Evolutionary conservation across 2,797 vertebrate species (phyloP).

Genomic region (Cheirogaleus major): DNA sequence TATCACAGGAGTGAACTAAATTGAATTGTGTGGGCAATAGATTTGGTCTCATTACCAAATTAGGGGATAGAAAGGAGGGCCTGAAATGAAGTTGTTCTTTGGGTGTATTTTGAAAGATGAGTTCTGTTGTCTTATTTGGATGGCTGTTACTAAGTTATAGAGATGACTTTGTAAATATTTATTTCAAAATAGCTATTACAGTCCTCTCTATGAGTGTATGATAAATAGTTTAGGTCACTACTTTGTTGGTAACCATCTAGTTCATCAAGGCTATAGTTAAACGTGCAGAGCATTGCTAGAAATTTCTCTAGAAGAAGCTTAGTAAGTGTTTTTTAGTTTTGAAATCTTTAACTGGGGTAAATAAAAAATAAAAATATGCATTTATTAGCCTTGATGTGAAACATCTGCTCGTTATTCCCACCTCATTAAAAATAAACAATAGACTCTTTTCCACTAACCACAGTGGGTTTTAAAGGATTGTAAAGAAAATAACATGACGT

Average conservation of each 20-base stretch:
- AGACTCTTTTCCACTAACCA: neutral
- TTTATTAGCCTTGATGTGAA: constrained; percentile 38
- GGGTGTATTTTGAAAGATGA: neutral
- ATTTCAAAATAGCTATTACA: neutral
- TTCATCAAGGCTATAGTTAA: neutral
- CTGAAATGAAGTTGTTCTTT: neutral
- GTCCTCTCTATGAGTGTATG: neutral
- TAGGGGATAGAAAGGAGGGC: neutral
- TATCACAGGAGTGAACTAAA: neutral
- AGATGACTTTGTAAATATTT: neutral
- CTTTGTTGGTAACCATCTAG: neutral
- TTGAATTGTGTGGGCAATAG: neutral
- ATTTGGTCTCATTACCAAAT: neutral
- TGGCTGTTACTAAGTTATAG: neutral
- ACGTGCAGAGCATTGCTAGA: neutral
- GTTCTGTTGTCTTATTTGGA: neutral
- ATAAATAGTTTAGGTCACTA: neutral
- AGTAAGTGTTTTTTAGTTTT: constrained; percentile 1
- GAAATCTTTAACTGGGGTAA: constrained; percentile 24
- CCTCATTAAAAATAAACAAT: constrained; percentile 29
- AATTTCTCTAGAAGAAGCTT: neutral
- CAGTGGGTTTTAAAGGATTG: neutral
- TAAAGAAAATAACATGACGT: neutral
- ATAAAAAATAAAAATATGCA: constrained; percentile 8
- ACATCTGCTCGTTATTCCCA: neutral